These are phyloP conservation scores for Ectemnius lituratus DNA, from an alignment of 2,888 invertebrate species.

Conservation along the genomic window DNA sequence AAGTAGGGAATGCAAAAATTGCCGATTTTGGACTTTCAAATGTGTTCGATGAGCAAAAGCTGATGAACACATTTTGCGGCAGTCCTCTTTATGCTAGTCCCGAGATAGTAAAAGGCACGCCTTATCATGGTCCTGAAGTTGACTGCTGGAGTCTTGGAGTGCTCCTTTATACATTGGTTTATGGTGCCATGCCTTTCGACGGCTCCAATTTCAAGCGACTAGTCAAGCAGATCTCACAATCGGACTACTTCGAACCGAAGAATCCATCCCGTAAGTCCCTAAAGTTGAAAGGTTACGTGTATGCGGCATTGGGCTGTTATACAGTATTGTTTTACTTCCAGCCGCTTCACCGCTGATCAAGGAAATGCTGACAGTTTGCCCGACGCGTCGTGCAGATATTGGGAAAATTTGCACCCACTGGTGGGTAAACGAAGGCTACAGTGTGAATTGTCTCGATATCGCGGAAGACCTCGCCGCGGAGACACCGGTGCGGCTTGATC, in stretches of 20 bases:
- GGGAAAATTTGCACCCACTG: conserved; percentile 96
- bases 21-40: conserved; percentile 99
- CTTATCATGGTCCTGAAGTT: conserved; percentile 98
- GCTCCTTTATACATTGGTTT: conserved; percentile 97
- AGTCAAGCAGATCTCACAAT: conserved; percentile 97
- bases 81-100: conserved; percentile 98
- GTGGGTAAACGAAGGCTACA: conserved; percentile 96
- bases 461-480: conserved; percentile 94
- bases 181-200: conserved; percentile 99
- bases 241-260: conserved; percentile 98
- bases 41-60: conserved; percentile 92
- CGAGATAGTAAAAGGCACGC: conserved; percentile 97
- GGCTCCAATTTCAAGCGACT: conserved; percentile 98
- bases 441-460: conserved; percentile 89
- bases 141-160: conserved; percentile 98
- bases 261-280: conserved; percentile 89
- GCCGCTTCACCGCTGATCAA: conserved; percentile 96
- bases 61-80: conserved; percentile 96
- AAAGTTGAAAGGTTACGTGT: no score
- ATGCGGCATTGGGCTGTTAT: no score
- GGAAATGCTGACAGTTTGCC: conserved; percentile 96
- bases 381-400: conserved; percentile 92
- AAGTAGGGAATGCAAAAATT: conserved; percentile 97
- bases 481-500: conserved; percentile 92
- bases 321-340: conserved; percentile 70